Conservation (phyloP, 2,797 vertebrate species). For the Taeniopygia guttata region DNA sequence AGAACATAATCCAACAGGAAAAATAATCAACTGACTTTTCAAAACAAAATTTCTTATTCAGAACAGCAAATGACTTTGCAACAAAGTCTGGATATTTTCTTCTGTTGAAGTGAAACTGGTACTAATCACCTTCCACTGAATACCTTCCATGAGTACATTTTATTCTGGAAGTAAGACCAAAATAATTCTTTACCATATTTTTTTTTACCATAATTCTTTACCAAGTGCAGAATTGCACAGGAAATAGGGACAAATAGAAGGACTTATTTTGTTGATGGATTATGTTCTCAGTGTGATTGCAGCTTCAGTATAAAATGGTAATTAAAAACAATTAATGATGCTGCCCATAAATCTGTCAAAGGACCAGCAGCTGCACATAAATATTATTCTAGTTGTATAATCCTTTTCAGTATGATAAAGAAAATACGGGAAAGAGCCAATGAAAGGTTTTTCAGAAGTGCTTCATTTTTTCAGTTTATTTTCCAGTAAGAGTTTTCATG, state of each 20-base stretch:
- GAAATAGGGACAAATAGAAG: not conserved
- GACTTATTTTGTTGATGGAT: not conserved
- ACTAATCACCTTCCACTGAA: not conserved
- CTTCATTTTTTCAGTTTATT: not conserved
- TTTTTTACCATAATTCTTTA: not conserved
- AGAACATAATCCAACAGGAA: not conserved
- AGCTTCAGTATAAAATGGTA: not conserved
- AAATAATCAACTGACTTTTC: not conserved
- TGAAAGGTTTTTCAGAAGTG: not conserved
- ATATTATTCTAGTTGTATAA: not conserved
- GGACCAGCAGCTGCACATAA: not conserved
- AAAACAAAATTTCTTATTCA: not conserved
- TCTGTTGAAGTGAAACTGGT: not conserved
- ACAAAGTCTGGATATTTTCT: not conserved
- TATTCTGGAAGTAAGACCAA: not conserved
- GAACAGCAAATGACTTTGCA: not conserved
- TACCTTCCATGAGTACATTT: not conserved
- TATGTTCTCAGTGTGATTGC: not conserved
- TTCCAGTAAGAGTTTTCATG: not conserved
- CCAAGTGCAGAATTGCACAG: not conserved
- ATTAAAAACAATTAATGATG: slow-evolving; percentile 1
- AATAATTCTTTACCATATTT: not conserved
- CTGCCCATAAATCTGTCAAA: not conserved
- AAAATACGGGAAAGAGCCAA: not conserved
- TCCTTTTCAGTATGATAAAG: not conserved